Evolutionary conservation across 2,113 vertebrate species (phyloP), one percentile per base, ranked within the genome.

Genomic region (Dunckerocampus dactyliophorus): DNA sequence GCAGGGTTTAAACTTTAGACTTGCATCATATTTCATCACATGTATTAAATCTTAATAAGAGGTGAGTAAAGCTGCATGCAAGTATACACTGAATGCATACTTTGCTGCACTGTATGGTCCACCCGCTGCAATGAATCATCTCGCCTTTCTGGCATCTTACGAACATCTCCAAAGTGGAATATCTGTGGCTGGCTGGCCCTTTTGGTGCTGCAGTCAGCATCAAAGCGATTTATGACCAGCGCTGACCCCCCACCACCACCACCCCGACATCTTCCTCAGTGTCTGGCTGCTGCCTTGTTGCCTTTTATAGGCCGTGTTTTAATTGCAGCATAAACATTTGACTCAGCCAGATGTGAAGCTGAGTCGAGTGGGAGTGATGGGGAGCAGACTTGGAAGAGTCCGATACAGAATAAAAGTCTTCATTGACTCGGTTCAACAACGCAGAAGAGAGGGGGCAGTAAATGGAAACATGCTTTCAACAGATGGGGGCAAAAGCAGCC

Each of bases 291-390:
- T 42, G 20, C 84, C 77, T 70, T 73, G 67, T 90, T 89, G 82
- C 90, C 90, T 91, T 92, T 90, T 91, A 91, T 89, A 91, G 90
- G 85, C 88, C 71, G 72, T 89, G 84, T 89, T 91, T 90, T 89
- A 89, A 90, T 90, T 89, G 82, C 58, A 59, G 69, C 62, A 85
- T 87, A 90, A 91, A 92, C 88, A 90, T 73, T 67, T 64, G 75
- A 77, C 76, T 74, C 66, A 67, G 74, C 68, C 67, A 77, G 85
- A 88, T 79, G 79, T 71, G 63, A 66, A 67, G 63, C 74, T 62
- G 63, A 70, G 76, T 47, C 51, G 52, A 47, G 59, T 31, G 12
- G 53, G 22, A 61, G 39, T 53, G 34, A 59, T 28, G 22, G 47
- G 57, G 52, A 59, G 16, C 47, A 51, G 22, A 22, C 49, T 12